Evolutionary conservation across 2,888 invertebrate genomes (phyloP).

Genomic region (Epinotia ramella): DNA sequence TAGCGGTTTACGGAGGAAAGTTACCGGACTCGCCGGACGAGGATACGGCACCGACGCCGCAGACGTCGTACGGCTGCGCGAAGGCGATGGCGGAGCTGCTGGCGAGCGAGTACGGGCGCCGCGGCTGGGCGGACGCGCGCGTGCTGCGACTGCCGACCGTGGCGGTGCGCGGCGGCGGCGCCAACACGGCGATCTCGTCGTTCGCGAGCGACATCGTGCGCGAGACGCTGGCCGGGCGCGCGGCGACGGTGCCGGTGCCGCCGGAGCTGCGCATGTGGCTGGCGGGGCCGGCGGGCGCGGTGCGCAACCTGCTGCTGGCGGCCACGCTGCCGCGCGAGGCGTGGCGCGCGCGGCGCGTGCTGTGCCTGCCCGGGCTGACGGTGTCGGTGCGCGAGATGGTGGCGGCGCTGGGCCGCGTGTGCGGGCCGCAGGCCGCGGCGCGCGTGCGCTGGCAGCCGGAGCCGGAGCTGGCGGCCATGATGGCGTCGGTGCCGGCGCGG

Average conservation of each 20-base stretch:
- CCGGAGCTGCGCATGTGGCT: constrained; percentile 67
- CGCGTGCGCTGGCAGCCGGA: constrained; percentile 63
- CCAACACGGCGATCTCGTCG: constrained; percentile 76
- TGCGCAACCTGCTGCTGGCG: constrained; percentile 66
- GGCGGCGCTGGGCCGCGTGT: constrained; percentile 61
- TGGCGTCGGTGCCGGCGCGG: constrained; percentile 65
- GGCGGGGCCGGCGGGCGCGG: constrained; percentile 65
- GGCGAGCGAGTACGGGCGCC: constrained; percentile 72
- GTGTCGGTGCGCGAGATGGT: constrained; percentile 67
- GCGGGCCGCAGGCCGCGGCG: constrained; percentile 62
- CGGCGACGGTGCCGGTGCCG: constrained; percentile 64
- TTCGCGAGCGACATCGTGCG: constrained; percentile 76
- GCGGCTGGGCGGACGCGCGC: constrained; percentile 69
- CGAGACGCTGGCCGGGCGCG: constrained; percentile 67
- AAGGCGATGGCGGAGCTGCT: constrained; percentile 76
- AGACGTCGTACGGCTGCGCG: constrained; percentile 72
- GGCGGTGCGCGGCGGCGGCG: constrained; percentile 69
- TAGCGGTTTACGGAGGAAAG: constrained; percentile 70
- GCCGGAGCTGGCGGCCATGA: constrained; percentile 62
- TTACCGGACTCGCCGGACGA: constrained; percentile 64
- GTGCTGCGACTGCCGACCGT: constrained; percentile 73
- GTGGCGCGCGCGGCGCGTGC: constrained; percentile 63
- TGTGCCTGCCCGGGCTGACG: constrained; percentile 70
- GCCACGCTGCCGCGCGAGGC: constrained; percentile 57
- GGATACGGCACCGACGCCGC: constrained; percentile 65